Base-by-base conservation (phyloP, 2,113 vertebrate genomes). In the Eupsittula cactorum region DNA sequence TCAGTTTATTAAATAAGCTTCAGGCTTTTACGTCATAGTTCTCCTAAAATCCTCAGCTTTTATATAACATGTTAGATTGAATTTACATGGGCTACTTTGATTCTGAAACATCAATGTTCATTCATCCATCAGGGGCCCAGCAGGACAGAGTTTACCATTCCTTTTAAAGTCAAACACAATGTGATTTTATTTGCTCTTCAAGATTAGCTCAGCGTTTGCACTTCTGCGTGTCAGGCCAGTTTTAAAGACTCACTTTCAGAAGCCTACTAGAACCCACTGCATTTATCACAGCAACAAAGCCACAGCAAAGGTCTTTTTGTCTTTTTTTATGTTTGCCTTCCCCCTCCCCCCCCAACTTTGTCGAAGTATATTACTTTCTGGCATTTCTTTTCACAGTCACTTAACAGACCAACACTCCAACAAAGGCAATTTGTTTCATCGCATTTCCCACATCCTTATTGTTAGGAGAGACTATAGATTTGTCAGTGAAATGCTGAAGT, bases 1-100 rank as follows among this genome's bases (percentile, higher is more conserved):
- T 52, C 82, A 63, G 60, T 96, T 96, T 97, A 97, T 85, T 93
- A 93, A 97, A 96, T 27, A 96, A 88, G 37, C 73, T 90, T 65
- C 82, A 71, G 49, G 87, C 49, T 87, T 88, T 95, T 91, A 91
- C 49, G 1, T 97, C 91, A 94, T 94, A 97, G 94, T 90, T 92
- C 93, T 94, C 69, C 82, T 89, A 91, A 97, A 92, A 82, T 74
- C 95, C 87, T 82, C 68, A 2, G 47, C 59, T 70, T 68, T 97
- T 97, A 95, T 42, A 92, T 92, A 97, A 97, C 64, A 87, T 2
- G 2, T 39, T 78, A 64, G 74, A 76, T 76, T 69, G 65, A 95
- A 92, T 85, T 82, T 84, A 90, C 44, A 81, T 2, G 5, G 74
- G 65, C 73, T 77, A 80, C 46, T 97, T 81, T 47, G 49, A 86